Evolutionary conservation across 2,888 invertebrate species (phyloP).

Genomic region (Clusia tigrina): DNA sequence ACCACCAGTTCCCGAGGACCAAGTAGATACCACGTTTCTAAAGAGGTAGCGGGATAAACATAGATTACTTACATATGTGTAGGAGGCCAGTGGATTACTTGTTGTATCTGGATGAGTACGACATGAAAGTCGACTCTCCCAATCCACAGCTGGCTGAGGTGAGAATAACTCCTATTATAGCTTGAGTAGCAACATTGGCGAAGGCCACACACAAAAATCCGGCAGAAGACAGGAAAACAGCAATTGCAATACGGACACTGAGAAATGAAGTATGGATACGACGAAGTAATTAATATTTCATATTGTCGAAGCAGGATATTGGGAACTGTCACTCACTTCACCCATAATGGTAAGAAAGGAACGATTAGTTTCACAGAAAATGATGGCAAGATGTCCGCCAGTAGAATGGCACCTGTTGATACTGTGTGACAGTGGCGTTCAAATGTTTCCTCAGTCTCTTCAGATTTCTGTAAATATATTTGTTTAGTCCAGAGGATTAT

Average conservation of each 20-base stretch:
- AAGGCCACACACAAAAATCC: constrained; percentile 74
- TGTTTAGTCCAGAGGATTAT: too few species aligned
- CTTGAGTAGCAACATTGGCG: constrained; percentile 67
- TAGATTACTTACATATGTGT: background rate
- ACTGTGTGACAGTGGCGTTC: constrained; percentile 68
- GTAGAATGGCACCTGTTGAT: constrained; percentile 75
- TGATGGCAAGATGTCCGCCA: constrained; percentile 79
- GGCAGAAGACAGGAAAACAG: constrained; percentile 67
- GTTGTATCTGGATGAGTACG: constrained; percentile 73
- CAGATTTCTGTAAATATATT: background rate
- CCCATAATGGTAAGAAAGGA: constrained; percentile 72
- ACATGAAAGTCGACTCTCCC: constrained; percentile 78
- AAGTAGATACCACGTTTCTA: constrained; percentile 77
- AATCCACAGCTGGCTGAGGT: constrained; percentile 77
- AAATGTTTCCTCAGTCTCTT: constrained; percentile 10
- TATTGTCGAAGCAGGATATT: background rate
- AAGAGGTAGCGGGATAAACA: constrained; percentile 12
- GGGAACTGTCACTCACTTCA: constrained; percentile 67
- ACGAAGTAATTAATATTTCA: too few species aligned
- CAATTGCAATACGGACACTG: constrained; percentile 68
- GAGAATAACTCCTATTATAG: constrained; percentile 72
- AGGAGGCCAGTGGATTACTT: constrained; percentile 62
- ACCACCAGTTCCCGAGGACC: constrained; percentile 82
- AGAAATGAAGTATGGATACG: too few species aligned
- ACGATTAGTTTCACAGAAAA: constrained; percentile 73